Base-by-base conservation (phyloP, 2,113 vertebrate genomes). In the Cololabis saira region DNA sequence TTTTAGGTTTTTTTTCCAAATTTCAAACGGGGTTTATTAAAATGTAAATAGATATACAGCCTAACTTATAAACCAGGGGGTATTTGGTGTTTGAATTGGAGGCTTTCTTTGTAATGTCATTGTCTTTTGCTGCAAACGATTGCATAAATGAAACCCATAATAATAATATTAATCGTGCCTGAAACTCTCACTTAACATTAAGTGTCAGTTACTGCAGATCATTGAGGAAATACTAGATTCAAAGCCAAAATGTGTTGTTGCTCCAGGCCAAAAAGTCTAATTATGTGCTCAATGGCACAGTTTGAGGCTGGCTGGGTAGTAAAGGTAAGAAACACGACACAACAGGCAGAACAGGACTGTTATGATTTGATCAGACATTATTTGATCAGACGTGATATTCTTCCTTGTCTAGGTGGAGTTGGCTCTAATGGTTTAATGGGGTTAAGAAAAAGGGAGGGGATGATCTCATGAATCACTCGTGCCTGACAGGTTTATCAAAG, bases 381-480 rank as follows among this genome's bases (percentile, higher is more conserved):
- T 22, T 22, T n/a, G 17, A 60, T 17, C 22, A 45, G 30, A 0
- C 37, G 42, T 37, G 33, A 7, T 37, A 12, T 9, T 67, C 24
- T 9, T 67, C 24, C 24, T 27, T 27, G 24, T 27, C 3, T 27
- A 27, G 5, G 24, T 27, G 24, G 24, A 27, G 24, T 3, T 27
- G 24, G 24, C 24, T 27, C 59, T 49, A 61, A 80, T 61, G 69
- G 50, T 82, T 82, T 81, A 56, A 55, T 30, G 33, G 27, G 10
- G 6, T 3, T n/a, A 5, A 24, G 18, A 2, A 40, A 9, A 40
- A 24, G 5, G 33, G 42, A 33, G 49, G 49, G 19, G 18, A 4
- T 13, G 4, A 9, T 4, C 5, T 17, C 15, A 1, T 44, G 21
- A 52, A 15, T 68, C 44, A 30, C 10, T n/a, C 22, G 3, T 11